Evolutionary conservation across 2,888 invertebrate species (phyloP).

Genomic region (Nephrotoma guestfalica): DNA sequence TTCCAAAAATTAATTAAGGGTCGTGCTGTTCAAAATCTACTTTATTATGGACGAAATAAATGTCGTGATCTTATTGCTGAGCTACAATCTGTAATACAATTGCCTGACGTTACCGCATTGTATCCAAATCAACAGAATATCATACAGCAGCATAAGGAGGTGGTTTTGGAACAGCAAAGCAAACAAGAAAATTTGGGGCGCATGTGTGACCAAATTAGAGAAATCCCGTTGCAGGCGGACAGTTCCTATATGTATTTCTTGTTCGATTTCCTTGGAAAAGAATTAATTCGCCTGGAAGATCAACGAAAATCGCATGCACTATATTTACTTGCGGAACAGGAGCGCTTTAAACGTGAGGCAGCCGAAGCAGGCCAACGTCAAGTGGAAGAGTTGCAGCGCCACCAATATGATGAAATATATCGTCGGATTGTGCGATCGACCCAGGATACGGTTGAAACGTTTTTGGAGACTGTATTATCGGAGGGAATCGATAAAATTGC

Average conservation of each 20-base stretch:
- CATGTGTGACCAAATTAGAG: constrained; percentile 35
- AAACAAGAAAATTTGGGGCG: constrained; percentile 18
- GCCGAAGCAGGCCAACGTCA: constrained; percentile 67
- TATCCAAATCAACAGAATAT: constrained; percentile 29
- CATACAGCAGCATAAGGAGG: constrained; percentile 19
- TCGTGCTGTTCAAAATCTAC: constrained; percentile 55
- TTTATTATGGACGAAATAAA: constrained; percentile 54
- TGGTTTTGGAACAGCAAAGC: constrained; percentile 25
- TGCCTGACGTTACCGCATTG: constrained; percentile 10
- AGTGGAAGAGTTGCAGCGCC: constrained; percentile 52
- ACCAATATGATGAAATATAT: constrained; percentile 69
- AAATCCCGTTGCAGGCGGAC: constrained; percentile 52
- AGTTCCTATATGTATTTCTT: constrained; percentile 57
- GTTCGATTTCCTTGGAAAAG: constrained; percentile 56
- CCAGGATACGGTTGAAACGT: constrained; percentile 44
- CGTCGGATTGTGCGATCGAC: constrained; percentile 37
- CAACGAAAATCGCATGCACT: constrained; percentile 68
- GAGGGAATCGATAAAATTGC: constrained; percentile 43
- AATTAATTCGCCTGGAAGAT: constrained; percentile 57
- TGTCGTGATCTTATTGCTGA: constrained; percentile 57
- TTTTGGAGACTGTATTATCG: constrained; percentile 45
- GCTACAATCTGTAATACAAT: constrained; percentile 48
- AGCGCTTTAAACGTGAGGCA: constrained; percentile 60
- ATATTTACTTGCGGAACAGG: constrained; percentile 60
- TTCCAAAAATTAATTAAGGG: constrained; percentile 48